Conservation (phyloP, 2,797 vertebrate species). For the Phaenicophaeus curvirostris region DNA sequence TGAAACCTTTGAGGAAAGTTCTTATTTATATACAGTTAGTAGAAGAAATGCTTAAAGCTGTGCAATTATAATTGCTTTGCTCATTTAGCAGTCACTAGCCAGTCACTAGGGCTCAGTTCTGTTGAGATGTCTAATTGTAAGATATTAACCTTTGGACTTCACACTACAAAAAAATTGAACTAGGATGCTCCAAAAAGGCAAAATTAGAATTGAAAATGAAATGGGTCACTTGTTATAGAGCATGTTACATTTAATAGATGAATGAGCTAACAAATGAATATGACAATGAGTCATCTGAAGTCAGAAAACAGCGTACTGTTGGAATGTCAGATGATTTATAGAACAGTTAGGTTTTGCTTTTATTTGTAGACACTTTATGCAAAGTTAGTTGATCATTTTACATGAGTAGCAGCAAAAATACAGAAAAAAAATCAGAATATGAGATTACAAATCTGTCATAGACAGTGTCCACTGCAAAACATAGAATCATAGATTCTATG, state of each 20-base stretch:
- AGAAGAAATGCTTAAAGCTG: neutral
- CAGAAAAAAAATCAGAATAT: neutral
- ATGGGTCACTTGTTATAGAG: slow-evolving; percentile 21
- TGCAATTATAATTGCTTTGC: neutral
- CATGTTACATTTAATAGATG: neutral
- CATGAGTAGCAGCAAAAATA: neutral
- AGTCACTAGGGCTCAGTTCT: neutral
- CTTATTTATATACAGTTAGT: neutral
- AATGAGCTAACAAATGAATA: slow-evolving; percentile 46
- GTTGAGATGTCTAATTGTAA: slow-evolving; percentile 7
- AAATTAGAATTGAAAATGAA: slow-evolving; percentile 26
- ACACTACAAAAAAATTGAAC: neutral
- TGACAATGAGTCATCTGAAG: slow-evolving; percentile 60
- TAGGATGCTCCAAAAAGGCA: neutral
- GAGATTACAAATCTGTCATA: neutral
- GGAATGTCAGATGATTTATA: slow-evolving; percentile 49
- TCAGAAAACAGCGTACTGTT: slow-evolving; percentile 17
- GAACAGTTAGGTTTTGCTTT: slow-evolving; percentile 25
- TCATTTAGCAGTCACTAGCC: neutral
- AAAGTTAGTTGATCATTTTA: neutral
- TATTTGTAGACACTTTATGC: slow-evolving; percentile 21
- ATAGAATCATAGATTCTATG: too few relatives aligned
- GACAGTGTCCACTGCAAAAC: neutral
- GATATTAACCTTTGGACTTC: slow-evolving; percentile 15
- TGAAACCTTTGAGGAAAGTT: slow-evolving; percentile 14